A percentile compares a stretch with the other conserved stretches of the same genome.
phyloP scores from a whole-genome alignment of 2,797 vertebrate genomes.

The Myripristis jacobus region DNA sequence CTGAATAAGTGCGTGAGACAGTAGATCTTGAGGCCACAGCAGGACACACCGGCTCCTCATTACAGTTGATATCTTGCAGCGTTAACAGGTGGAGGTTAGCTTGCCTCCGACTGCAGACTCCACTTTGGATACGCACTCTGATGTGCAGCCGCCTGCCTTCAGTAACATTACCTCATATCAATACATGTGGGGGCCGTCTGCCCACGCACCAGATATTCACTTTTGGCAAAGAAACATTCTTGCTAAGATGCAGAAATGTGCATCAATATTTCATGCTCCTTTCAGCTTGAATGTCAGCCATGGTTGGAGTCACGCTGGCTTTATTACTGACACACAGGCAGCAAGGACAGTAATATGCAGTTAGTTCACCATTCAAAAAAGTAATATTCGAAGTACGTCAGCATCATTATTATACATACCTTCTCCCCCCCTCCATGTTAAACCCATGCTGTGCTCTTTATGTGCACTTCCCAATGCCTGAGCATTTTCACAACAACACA shows the following conservation, averaged over 20 bases:
- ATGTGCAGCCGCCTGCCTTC: constrained; percentile 32
- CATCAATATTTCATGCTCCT: constrained; percentile 67
- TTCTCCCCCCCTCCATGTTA: constrained; percentile 32
- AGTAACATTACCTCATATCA: constrained; percentile 49
- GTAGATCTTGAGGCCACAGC: constrained; percentile 26
- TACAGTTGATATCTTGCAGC: constrained; percentile 49
- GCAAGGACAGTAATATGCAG: constrained; percentile 29
- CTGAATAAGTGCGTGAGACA: constrained; percentile 8
- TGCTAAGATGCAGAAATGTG: constrained; percentile 43
- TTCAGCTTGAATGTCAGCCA: constrained; percentile 55
- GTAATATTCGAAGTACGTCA: constrained; percentile 35
- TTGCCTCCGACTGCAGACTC: constrained; percentile 49
- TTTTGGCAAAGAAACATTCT: constrained; percentile 45
- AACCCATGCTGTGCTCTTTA: constrained; percentile 41
- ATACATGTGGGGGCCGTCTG: constrained; percentile 47
- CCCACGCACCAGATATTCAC: constrained; percentile 57
- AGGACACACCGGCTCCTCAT: constrained; percentile 42
- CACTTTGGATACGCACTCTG: constrained; percentile 36
- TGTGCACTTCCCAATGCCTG: constrained; percentile 34
- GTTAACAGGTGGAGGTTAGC: constrained; percentile 61
- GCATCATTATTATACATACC: constrained; percentile 35
- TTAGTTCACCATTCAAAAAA: constrained; percentile 25
- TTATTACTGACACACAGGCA: constrained; percentile 20
- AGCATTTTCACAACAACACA: constrained; percentile 60
- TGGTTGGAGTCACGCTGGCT: constrained; percentile 32